These are phyloP conservation scores for Tychaedon coryphoeus DNA, from an alignment of 2,113 vertebrate species.

Conservation along the genomic window DNA sequence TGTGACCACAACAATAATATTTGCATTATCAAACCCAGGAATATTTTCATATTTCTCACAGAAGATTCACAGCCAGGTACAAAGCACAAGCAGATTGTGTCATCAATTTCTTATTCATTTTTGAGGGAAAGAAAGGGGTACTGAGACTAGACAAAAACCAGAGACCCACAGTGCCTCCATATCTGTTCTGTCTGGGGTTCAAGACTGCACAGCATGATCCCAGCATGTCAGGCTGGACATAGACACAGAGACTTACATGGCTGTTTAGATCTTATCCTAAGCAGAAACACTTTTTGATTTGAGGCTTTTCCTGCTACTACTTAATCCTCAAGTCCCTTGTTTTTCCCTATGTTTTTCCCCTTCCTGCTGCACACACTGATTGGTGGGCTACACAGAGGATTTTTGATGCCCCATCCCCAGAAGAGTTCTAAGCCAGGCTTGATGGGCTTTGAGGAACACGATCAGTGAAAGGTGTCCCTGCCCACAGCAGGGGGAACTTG, in stretches of 20 bases:
- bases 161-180: neutral
- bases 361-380: neutral
- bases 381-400: neutral
- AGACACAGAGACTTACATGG: neutral
- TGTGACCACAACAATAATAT: accelerated
- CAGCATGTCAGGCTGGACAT: neutral
- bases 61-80: neutral
- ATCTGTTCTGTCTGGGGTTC: neutral
- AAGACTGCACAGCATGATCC: neutral
- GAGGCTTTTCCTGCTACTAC: neutral
- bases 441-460: neutral
- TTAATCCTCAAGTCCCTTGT: neutral
- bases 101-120: neutral
- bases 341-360: neutral
- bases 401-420: neutral
- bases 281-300: neutral
- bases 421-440: neutral
- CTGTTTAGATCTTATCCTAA: neutral
- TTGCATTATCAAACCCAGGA: neutral
- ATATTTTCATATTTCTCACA: neutral
- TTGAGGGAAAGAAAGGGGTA: neutral
- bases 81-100: neutral
- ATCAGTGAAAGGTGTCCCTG: neutral
- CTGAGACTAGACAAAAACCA: neutral
- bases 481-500: neutral